Percentiles rank a stretch among this genome's conserved stretches.
phyloP scores from a whole-genome alignment of 2,797 vertebrate genomes.

The Xenops minutus region DNA sequence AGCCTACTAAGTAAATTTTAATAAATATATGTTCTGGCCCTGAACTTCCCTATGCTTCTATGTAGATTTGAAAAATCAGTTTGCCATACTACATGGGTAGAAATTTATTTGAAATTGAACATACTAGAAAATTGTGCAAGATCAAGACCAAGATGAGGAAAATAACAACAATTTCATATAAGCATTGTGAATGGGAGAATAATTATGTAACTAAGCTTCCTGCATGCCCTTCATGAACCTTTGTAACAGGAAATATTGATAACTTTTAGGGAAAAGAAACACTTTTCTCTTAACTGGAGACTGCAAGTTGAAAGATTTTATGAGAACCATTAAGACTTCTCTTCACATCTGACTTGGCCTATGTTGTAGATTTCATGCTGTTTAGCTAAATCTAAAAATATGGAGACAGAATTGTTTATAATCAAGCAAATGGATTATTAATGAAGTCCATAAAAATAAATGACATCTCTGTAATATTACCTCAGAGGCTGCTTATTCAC shows the following conservation, averaged over 20 bases:
- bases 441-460: neutral
- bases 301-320: slow-evolving; percentile 54
- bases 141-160: neutral
- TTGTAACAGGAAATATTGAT: slow-evolving; percentile 53
- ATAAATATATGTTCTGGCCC: neutral
- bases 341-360: slow-evolving; percentile 47
- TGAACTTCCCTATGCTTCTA: neutral
- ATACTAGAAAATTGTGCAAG: neutral
- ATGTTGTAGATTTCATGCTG: slow-evolving; percentile 11
- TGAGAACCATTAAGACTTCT: slow-evolving; percentile 40
- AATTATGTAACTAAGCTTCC: slow-evolving; percentile 35
- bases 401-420: neutral
- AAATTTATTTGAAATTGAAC: slow-evolving; percentile 38
- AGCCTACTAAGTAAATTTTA: slow-evolving; percentile 2
- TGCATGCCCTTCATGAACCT: neutral
- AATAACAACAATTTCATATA: slow-evolving; percentile 25
- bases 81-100: neutral
- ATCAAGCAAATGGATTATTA: neutral
- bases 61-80: neutral
- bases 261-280: slow-evolving; percentile 60
- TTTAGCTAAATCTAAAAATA: neutral
- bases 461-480: neutral
- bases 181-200: neutral
- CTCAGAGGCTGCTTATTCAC: neutral
- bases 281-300: neutral